Conservation (phyloP, 2,113 vertebrate species). For the Dasyprocta punctata region DNA sequence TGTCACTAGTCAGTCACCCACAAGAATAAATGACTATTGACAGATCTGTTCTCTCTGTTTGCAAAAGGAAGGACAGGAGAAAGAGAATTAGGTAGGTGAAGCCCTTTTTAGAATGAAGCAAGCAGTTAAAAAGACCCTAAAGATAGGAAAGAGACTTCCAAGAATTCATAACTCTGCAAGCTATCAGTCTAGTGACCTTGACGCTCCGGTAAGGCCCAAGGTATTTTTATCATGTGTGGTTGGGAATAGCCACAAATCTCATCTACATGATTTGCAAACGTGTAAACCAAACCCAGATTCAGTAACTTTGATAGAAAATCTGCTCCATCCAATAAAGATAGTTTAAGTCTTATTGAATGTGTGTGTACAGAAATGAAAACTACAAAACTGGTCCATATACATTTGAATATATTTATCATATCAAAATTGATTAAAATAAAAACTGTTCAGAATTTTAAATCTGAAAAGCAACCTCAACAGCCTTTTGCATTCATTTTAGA, state of each 20-base stretch:
- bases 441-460: background rate
- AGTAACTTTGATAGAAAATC: conserved; percentile 7
- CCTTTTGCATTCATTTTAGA: background rate
- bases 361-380: background rate
- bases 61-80: background rate
- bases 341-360: background rate
- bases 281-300: background rate
- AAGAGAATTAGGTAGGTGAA: background rate
- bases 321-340: background rate
- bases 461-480: conserved; percentile 39
- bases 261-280: conserved; percentile 48
- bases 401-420: background rate
- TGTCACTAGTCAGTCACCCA: background rate
- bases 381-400: background rate
- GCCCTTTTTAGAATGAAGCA: background rate
- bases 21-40: background rate
- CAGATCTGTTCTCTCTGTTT: background rate
- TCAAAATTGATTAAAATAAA: conserved; percentile 21
- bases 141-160: background rate
- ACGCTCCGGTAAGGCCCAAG: background rate
- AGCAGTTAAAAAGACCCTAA: background rate
- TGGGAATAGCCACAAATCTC: conserved; percentile 27
- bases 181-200: background rate
- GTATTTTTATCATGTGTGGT: conserved; percentile 42
- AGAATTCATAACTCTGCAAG: conserved; percentile 28